These are phyloP conservation scores for Pygmarrhopalites habei DNA, from an alignment of 1,140 invertebrate genomes.

Conservation along the genomic window DNA sequence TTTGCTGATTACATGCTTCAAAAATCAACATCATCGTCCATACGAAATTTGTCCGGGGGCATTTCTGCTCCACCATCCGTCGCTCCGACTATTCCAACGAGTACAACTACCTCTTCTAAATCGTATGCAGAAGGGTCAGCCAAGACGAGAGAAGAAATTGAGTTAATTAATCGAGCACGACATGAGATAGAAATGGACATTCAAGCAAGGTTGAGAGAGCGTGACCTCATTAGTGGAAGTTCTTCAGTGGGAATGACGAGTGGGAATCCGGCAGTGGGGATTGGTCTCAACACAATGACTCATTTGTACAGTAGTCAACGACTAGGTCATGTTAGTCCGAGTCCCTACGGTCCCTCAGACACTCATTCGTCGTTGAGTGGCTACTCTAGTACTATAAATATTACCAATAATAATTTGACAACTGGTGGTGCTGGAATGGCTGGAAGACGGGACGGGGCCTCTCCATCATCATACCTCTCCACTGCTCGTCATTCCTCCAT, in stretches of 20 bases:
- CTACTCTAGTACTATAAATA: no score
- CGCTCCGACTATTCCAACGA: background rate
- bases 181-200: conserved; percentile 15
- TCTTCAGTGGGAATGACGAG: background rate
- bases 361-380: background rate
- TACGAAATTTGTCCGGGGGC: no score
- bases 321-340: background rate
- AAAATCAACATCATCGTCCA: no score
- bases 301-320: background rate
- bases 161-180: conserved; percentile 6
- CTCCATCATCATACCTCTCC: no score
- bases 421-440: no score
- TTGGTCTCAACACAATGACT: conserved; percentile 16
- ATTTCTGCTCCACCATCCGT: no score
- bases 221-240: background rate
- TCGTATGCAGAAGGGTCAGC: background rate
- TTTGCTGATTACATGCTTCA: no score
- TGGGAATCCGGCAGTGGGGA: conserved; percentile 7
- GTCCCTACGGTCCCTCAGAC: background rate
- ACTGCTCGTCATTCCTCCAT: background rate
- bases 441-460: no score
- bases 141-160: conserved; percentile 1
- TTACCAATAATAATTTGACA: no score
- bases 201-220: conserved; percentile 4
- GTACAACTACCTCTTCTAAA: background rate